Base-by-base conservation (phyloP, 2,888 invertebrate genomes). In the Horisme vitalbata region DNA sequence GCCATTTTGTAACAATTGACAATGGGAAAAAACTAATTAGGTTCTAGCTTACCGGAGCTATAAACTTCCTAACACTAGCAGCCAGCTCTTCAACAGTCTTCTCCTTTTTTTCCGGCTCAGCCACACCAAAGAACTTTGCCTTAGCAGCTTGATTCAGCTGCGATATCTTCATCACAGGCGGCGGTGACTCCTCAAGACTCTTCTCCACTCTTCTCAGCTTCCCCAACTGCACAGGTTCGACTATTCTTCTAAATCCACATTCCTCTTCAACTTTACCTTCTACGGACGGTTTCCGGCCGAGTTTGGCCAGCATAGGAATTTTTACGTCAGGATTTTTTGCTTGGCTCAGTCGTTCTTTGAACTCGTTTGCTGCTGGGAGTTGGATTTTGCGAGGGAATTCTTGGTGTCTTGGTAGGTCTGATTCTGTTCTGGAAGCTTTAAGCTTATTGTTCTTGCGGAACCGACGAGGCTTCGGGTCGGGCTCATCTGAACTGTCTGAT, bases 401-500 rank as follows among this genome's bases (percentile, higher is more conserved):
- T 38, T 81, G 80, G 5, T 76, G 69, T 32, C 75, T 73, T 0
- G 79, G 74, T 4, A 90, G 55, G 45, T 90, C 90, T 0, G 90
- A 90, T 27, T 90, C 90, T 0, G 90, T 90, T 62, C 82, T 70
- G 0, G 88, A 90, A 0, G 81, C 57, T 52, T 89, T 87, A 0
- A 90, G 63, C 44, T 86, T 85, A 68, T 84, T 88, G 55, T 76
- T 83, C 52, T 88, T 88, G 1, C 85, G 82, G 66, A 85, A 84
- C 15, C 87, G 55, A 15, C 81, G 65, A 0, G 83, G 76, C 34
- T 82, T 83, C 0, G 78, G 80, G 26, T 75, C 86, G 3, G 73
- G 85, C 7, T 85, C 87, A 6, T 87, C 89, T 2, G 87, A 88
- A 45, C 82, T 85, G 53, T 87, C 87, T 31, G 89, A 87, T 35